These are phyloP conservation scores for Diarsia dahlii DNA, from an alignment of 2,888 invertebrate species.

Conservation along the genomic window DNA sequence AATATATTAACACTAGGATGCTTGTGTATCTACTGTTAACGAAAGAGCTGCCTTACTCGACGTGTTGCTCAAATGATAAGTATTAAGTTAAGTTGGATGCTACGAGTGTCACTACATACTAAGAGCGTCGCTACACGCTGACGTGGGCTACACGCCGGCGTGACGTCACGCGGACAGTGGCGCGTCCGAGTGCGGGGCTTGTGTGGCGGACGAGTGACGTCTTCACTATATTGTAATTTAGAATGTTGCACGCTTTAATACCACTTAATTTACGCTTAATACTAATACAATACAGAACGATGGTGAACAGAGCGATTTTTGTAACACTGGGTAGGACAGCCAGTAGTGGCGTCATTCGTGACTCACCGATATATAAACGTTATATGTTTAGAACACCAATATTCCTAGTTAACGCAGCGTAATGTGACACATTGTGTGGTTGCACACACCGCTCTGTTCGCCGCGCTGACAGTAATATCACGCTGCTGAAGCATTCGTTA, in stretches of 20 bases:
- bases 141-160: no score
- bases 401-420: slow-evolving; percentile 15
- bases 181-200: slow-evolving; percentile 59
- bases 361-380: slow-evolving; percentile 16
- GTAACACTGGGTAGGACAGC: background rate
- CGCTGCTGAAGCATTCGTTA: slow-evolving; percentile 34
- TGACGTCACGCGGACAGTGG: slow-evolving; percentile 21
- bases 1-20: slow-evolving; percentile 20
- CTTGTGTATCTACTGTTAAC: slow-evolving; percentile 21
- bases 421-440: background rate
- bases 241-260: slow-evolving; percentile 86
- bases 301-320: slow-evolving; percentile 27
- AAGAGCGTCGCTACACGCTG: no score
- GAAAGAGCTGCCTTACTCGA: slow-evolving; percentile 47
- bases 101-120: background rate
- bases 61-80: slow-evolving; percentile 22
- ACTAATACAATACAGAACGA: slow-evolving; percentile 43
- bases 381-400: no score
- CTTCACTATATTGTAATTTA: slow-evolving; percentile 85
- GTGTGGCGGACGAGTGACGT: slow-evolving; percentile 71
- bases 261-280: slow-evolving; percentile 62
- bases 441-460: slow-evolving; percentile 19
- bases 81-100: background rate
- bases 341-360: background rate
- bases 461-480: background rate